Evolutionary conservation across 2,888 invertebrate species (phyloP), one percentile per base, ranked within the genome.

Genomic region (Desoria tigrina): DNA sequence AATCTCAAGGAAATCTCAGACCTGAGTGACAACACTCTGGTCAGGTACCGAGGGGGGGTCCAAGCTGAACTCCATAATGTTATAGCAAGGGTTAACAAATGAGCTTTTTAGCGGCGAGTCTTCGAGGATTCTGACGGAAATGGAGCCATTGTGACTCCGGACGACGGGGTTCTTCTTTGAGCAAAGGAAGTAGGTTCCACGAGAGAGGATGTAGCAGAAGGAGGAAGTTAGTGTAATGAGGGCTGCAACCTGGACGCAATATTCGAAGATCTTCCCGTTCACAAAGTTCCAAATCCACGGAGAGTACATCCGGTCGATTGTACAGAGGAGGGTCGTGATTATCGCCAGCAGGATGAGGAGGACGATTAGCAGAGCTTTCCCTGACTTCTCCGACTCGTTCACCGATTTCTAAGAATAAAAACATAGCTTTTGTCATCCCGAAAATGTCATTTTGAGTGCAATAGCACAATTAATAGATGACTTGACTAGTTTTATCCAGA

Each of bases 221-320:
- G 64, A 64, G 50, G 61, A 61, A 39, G 62, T 66, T 59, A 63
- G 53, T 50, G 66, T 66, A 21, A 70, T 66, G 42, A 66, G 66
- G 55, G 66, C 61, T n/a, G 66, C 64, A 6, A 66, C 69, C 62
- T 70, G 66, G 66, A 70, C 69, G 65, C 69, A 70, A 70, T 70
- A 70, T 27, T 61, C 58, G 60, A 70, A 70, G 57, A 70, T 70
- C 54, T 67, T 66, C 37, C 69, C 69, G 45, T 53, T 58, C 42
- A 70, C 51, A 56, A 70, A 70, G 66, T 66, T 70, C 64, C 57
- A 54, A 45, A 70, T 66, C 69, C 69, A 70, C 55, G 66, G 58
- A 28, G 61, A 60, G 65, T 70, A 70, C 61, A 70, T 59, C 61
- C 66, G 63, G 63, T 70, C 69, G 62, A 70, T 39, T 39, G 67